Evolutionary conservation across 1,140 invertebrate genomes (phyloP), one percentile per base, ranked within the genome.

Genomic region (Sitophilus oryzae): DNA sequence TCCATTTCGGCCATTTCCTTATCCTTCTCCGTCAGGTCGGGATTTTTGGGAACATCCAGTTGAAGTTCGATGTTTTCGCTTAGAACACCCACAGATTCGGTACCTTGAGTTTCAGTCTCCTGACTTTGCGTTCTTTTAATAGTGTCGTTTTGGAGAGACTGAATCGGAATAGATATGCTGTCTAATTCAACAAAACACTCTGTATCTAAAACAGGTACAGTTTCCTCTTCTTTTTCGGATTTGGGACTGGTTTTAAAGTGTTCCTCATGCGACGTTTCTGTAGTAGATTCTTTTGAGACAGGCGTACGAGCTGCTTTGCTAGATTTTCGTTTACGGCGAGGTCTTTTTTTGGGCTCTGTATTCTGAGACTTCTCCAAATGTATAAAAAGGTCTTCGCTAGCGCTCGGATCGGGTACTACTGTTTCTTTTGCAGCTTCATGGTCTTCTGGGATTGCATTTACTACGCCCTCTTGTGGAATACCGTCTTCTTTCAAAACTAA

Each of bases 21-120:
- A 8, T 60, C 56, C n/a, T 49, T 42, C 22, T 64, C 52, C 6
- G 53, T 60, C 3, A 64, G 36, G n/a, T 44, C 19, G 0, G 44
- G 42, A 38, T 60, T 62, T 30, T 55, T 43, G 2, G 60, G 62
- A 22, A 63, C 15, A 19, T 63, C 62, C 1, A 63, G 35, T 2
- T 52, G n/a, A 8, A 35, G 11, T 15, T 42, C 5, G 11, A 36
- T 22, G 21, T 52, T 66, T 11, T 48, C 25, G 15, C 20, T 23
- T 19, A 21, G 19, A 10, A 22, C 15, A 11, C 52, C 42, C 4
- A 52, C 8, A 34, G 53, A 43, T 23, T 43, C 45, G 9, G 45
- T 59, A 9, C 43, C 52, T 43, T 55, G 52, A 18, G 58, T 59
- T 23, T 51, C 40, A 10, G 58, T 60, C 30, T 50, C 42, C 23